Evolutionary conservation across 2,113 vertebrate genomes (phyloP).

Genomic region (Ibidorhyncha struthersii): DNA sequence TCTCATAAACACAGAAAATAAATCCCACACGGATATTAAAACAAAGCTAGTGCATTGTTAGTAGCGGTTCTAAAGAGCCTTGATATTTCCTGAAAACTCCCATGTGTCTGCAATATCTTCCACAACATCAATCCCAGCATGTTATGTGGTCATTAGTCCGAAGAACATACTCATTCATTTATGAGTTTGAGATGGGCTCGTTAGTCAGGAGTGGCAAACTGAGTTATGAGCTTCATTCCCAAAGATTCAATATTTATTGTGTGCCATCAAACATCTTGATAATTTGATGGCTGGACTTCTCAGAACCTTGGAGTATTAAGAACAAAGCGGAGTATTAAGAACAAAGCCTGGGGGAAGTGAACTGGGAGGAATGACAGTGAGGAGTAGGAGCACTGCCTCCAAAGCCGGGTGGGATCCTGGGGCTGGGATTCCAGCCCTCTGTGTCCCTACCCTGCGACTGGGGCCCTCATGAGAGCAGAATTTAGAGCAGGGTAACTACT

Average conservation of each 20-base stretch:
- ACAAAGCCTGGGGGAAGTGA: background rate
- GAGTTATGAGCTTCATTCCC: background rate
- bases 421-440: background rate
- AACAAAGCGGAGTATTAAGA: background rate
- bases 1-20: constrained; percentile 27
- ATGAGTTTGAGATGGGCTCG: background rate
- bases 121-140: background rate
- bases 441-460: background rate
- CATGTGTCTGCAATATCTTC: background rate
- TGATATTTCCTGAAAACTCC: constrained; percentile 33
- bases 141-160: background rate
- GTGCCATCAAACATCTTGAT: background rate
- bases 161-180: background rate
- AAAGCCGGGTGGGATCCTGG: background rate
- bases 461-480: background rate
- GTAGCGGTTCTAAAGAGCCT: background rate
- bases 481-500: background rate
- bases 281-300: background rate
- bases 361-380: background rate
- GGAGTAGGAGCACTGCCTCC: background rate
- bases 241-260: background rate
- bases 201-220: background rate
- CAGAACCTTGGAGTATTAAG: background rate
- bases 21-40: constrained; percentile 14
- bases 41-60: constrained; percentile 8